Conservation (phyloP, 2,797 vertebrate species). For the Lateolabrax maculatus region DNA sequence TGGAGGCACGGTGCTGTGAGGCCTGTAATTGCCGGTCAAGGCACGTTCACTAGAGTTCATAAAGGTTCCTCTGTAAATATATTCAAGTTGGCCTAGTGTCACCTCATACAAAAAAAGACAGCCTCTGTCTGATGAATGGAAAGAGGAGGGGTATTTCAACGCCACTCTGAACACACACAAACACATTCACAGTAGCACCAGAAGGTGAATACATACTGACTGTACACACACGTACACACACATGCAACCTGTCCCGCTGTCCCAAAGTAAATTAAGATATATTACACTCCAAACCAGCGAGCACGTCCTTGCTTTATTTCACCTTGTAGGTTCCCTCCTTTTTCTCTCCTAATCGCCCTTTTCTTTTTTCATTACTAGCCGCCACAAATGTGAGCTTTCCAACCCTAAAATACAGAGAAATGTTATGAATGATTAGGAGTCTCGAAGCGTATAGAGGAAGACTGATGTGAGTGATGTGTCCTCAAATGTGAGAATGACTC, state of each 20-base stretch:
- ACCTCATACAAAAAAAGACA: conserved; percentile 62
- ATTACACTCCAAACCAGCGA: conserved; percentile 58
- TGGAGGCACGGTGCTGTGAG: conserved; percentile 47
- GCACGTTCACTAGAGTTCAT: conserved; percentile 75
- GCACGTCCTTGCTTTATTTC: conserved; percentile 56
- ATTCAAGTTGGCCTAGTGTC: conserved; percentile 72
- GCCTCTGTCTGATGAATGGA: conserved; percentile 66
- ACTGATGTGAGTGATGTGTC: conserved; percentile 1
- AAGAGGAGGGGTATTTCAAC: conserved; percentile 39
- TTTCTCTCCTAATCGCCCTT: conserved; percentile 24
- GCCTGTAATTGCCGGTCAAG: conserved; percentile 70
- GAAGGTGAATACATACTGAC: conserved; percentile 35
- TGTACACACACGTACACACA: conserved; percentile 19
- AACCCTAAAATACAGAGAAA: conserved; percentile 12
- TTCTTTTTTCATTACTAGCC: conserved; percentile 37
- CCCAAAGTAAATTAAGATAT: conserved; percentile 60
- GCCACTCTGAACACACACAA: conserved; percentile 31
- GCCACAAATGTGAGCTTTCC: conserved; percentile 22
- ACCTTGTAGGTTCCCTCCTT: conserved; percentile 42
- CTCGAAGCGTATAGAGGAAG: neutral
- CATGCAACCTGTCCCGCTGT: conserved; percentile 21
- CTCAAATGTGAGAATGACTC: conserved; percentile 42
- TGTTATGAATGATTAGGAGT: conserved; percentile 41
- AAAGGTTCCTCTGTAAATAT: conserved; percentile 78
- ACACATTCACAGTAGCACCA: conserved; percentile 6